A percentile compares a stretch with the other conserved stretches of the same genome.
phyloP scores from a whole-genome alignment of 2,113 vertebrate species.

The Numenius arquata region DNA sequence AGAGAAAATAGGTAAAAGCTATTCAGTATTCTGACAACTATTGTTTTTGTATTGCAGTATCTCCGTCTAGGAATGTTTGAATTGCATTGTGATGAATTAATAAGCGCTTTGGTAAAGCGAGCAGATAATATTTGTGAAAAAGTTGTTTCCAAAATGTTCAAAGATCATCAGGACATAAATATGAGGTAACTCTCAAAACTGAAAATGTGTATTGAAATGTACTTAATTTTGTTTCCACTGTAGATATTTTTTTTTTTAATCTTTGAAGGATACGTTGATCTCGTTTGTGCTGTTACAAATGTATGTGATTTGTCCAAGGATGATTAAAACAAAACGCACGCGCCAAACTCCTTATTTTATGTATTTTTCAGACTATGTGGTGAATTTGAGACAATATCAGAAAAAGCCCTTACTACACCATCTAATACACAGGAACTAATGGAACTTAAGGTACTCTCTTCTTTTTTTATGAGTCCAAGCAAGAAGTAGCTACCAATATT shows the following conservation, averaged over 20 bases:
- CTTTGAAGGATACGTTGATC: not conserved
- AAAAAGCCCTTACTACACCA: constrained; percentile 82
- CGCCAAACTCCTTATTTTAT: not conserved
- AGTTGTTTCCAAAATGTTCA: constrained; percentile 76
- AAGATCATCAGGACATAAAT: constrained; percentile 78
- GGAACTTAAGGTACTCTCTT: constrained; percentile 81
- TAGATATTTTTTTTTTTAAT: not conserved
- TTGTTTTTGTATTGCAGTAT: constrained; percentile 63
- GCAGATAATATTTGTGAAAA: constrained; percentile 76
- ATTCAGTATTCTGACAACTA: not conserved
- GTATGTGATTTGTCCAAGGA: not conserved
- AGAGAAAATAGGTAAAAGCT: not conserved
- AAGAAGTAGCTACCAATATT: not conserved
- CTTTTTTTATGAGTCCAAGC: not conserved
- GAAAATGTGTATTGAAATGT: not conserved
- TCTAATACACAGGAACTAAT: constrained; percentile 84
- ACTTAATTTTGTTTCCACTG: not conserved
- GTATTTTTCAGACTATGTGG: constrained; percentile 77
- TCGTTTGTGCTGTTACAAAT: not conserved
- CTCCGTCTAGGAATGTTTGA: constrained; percentile 87
- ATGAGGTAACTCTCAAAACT: constrained; percentile 56
- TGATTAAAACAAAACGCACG: not conserved
- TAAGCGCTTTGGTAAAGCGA: constrained; percentile 76
- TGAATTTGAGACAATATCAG: constrained; percentile 86
- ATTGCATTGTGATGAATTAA: constrained; percentile 81